These are phyloP conservation scores for Meiosimyza platycephala DNA, from an alignment of 2,888 invertebrate species.

Conservation along the genomic window DNA sequence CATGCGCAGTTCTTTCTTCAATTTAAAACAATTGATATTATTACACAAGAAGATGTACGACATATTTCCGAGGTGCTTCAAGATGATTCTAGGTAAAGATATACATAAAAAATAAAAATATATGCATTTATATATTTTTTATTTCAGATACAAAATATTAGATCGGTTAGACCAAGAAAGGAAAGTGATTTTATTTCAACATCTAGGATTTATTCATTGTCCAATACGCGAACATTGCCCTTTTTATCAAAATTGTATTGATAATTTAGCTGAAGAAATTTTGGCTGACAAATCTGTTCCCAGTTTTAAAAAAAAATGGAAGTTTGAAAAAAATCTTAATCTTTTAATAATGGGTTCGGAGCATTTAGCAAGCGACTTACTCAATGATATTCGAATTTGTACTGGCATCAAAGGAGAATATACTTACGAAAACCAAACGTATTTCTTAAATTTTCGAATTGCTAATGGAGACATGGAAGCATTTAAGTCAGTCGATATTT, in stretches of 20 bases:
- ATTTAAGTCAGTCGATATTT: conserved; percentile 85
- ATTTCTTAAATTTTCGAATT: conserved; percentile 85
- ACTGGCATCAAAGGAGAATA: conserved; percentile 88
- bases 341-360: conserved; percentile 89
- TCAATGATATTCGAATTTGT: conserved; percentile 85
- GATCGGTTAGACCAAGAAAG: conserved; percentile 95
- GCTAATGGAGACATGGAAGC: conserved; percentile 91
- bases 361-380: conserved; percentile 87
- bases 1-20: conserved; percentile 94
- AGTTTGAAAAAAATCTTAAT: conserved; percentile 72
- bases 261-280: conserved; percentile 77
- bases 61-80: conserved; percentile 92
- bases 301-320: conserved; percentile 71
- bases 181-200: conserved; percentile 93
- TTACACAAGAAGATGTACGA: conserved; percentile 93
- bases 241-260: conserved; percentile 85
- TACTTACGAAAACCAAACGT: conserved; percentile 81
- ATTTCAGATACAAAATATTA: conserved; percentile 86
- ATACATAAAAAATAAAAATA: neutral
- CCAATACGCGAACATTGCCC: conserved; percentile 96
- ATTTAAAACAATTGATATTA: conserved; percentile 90
- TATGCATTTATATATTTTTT: too few species aligned
- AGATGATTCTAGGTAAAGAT: conserved; percentile 85
- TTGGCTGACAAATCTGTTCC: conserved; percentile 65
- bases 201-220: conserved; percentile 94